Base-by-base conservation (phyloP, 2,888 invertebrate species). In the Phalera bucephala region DNA sequence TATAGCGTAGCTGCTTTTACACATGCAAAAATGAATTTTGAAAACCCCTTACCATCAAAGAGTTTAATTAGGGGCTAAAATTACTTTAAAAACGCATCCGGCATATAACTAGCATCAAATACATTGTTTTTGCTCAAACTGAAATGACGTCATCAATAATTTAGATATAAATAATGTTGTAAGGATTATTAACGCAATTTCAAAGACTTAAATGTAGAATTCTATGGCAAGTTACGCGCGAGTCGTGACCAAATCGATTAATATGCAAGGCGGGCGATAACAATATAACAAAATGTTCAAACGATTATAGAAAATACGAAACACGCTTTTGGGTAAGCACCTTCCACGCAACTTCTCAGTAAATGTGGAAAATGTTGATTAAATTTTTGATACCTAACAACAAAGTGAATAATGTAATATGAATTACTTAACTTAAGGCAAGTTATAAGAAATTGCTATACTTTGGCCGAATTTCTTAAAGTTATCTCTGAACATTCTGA, bases 341-440 rank as follows among this genome's bases (percentile, higher is more conserved):
- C n/a, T n/a, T n/a, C 31, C 33, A 41, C 50, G 20, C 36, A 15
- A 44, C 36, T 34, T 10, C 30, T 41, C 29, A 37, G 12, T 28
- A 40, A 43, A 42, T 58, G 39, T 36, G n/a, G 51, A 40, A 3
- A 50, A 53, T 22, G 20, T 25, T 37, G 35, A 57, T 43, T 43
- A 43, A 47, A 49, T 43, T 49, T 36, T 45, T 15, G 31, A 52
- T 7, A 27, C 5, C 10, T 5, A 1, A 10, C n/a, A 22, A 22
- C 10, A 5, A 5, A 5, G 10, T 22, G 22, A 1, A 22, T 9
- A n/a, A 21, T 21, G 21, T 6, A 21, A 21, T 7, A 22, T 5
- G 10, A 4, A 10, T 22, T 22, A 21, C 9, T 21, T 0, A 9
- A 21, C 1, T 8, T 21, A 6, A 7, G 9, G 2, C 10, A 22